Evolutionary conservation across 2,113 vertebrate genomes (phyloP).

Genomic region (Sakesphorus luctuosus): DNA sequence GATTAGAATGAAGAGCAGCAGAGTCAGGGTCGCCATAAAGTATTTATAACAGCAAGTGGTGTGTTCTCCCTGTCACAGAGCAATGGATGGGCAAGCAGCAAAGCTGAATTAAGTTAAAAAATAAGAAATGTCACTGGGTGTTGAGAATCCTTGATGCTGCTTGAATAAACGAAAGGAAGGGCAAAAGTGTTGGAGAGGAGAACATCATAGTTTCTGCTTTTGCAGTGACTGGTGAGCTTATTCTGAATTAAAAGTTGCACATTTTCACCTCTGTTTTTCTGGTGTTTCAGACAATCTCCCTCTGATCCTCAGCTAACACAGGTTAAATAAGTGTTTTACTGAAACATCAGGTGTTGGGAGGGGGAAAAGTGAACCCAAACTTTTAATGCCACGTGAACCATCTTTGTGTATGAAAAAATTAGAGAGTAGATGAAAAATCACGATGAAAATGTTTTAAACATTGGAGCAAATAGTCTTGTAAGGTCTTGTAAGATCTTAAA

Average conservation of each 20-base stretch:
- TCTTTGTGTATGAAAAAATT: not conserved
- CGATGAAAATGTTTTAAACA: not conserved
- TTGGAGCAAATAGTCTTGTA: not conserved
- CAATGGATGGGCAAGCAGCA: conserved; percentile 36
- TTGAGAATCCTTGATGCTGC: not conserved
- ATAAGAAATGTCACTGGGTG: conserved; percentile 41
- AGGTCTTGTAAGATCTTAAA: not conserved
- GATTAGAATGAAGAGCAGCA: conserved; percentile 47
- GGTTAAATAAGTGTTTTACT: not conserved
- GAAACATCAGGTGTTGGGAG: not conserved
- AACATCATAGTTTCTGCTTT: not conserved
- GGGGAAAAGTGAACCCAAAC: not conserved
- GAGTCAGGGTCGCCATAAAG: conserved; percentile 63
- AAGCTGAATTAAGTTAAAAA: conserved; percentile 68
- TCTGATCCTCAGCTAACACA: not conserved
- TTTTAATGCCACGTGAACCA: not conserved
- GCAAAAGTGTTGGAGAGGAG: not conserved
- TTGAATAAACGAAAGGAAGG: conserved; percentile 27
- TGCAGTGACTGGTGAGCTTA: not conserved
- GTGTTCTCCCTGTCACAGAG: conserved; percentile 43
- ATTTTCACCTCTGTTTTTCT: not conserved
- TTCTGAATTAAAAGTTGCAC: not conserved
- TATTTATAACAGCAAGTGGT: conserved; percentile 55
- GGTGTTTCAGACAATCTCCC: not conserved
- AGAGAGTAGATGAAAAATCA: not conserved